Conservation (phyloP, 2,888 invertebrate species). For the Dicyrtoma fusca region DNA sequence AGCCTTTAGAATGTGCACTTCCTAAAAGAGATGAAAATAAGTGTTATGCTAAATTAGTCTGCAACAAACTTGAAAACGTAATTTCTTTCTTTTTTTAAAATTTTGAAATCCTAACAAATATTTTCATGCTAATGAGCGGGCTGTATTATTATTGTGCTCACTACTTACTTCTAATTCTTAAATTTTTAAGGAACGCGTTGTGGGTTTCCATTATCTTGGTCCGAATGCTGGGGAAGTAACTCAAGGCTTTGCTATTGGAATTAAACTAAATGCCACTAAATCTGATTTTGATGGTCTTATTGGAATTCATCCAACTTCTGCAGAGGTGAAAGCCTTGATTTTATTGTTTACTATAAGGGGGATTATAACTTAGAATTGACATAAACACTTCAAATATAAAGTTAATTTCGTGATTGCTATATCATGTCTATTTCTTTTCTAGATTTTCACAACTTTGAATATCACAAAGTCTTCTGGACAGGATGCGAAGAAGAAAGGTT, state of each 20-base stretch:
- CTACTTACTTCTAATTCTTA: neutral
- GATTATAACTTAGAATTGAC: too few species aligned
- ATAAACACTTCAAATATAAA: too few species aligned
- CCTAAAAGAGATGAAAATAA: constrained; percentile 83
- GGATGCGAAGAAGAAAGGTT: constrained; percentile 61
- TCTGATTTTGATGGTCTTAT: constrained; percentile 65
- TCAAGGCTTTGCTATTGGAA: constrained; percentile 87
- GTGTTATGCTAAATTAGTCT: constrained; percentile 89
- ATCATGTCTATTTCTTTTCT: too few species aligned
- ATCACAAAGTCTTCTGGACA: constrained; percentile 64
- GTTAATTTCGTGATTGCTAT: too few species aligned
- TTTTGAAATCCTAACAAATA: neutral
- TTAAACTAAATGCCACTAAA: constrained; percentile 72
- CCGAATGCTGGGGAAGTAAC: constrained; percentile 92
- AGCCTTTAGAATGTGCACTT: constrained; percentile 93
- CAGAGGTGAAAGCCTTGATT: constrained; percentile 23
- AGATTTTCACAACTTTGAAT: constrained; percentile 62
- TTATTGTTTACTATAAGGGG: neutral
- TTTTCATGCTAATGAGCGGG: neutral
- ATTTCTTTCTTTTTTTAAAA: neutral
- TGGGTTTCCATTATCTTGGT: constrained; percentile 89
- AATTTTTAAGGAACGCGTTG: constrained; percentile 63
- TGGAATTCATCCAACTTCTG: constrained; percentile 67
- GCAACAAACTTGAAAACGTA: constrained; percentile 61
- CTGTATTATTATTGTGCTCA: neutral